A percentile compares a stretch with the other conserved stretches of the same genome.
Evolutionary conservation across 2,888 invertebrate species (phyloP).

Genomic region (Trissolcus brochymenae): DNA sequence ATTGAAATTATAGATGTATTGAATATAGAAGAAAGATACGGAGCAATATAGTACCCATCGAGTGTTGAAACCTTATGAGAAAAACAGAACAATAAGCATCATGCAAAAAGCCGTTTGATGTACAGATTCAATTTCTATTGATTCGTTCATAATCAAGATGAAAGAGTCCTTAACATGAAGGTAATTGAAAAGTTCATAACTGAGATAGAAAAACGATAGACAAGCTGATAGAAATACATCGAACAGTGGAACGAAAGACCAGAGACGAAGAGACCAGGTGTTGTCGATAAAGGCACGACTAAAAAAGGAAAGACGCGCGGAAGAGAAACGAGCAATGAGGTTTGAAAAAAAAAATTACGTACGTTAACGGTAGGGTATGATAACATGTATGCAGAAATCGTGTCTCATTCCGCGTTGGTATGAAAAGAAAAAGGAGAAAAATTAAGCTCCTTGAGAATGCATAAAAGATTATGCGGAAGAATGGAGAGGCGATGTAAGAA

Average conservation of each 20-base stretch:
- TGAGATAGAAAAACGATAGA: constrained; percentile 18
- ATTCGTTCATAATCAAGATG: no score
- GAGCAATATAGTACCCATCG: no score
- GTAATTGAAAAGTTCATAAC: constrained; percentile 8
- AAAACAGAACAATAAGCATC: no score
- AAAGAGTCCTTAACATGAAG: no score
- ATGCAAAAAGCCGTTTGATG: no score
- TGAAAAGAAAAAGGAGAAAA: constrained; percentile 37
- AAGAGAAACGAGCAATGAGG: constrained; percentile 53
- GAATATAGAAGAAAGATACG: no score
- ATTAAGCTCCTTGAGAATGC: constrained; percentile 50
- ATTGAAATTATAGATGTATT: no score
- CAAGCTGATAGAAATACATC: constrained; percentile 28
- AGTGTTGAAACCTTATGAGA: no score
- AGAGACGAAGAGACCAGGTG: constrained; percentile 39
- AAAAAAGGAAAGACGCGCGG: constrained; percentile 18
- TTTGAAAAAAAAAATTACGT: constrained; percentile 51
- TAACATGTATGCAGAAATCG: constrained; percentile 40
- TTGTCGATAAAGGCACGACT: constrained; percentile 9
- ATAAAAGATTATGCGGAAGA: constrained; percentile 54
- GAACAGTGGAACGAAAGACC: constrained; percentile 34
- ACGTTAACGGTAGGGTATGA: constrained; percentile 32
- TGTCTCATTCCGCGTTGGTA: constrained; percentile 19
- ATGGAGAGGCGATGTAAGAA: constrained; percentile 34
- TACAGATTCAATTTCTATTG: no score